Conservation (phyloP, 2,113 vertebrate genomes). For the Formicarius rufipectus region DNA sequence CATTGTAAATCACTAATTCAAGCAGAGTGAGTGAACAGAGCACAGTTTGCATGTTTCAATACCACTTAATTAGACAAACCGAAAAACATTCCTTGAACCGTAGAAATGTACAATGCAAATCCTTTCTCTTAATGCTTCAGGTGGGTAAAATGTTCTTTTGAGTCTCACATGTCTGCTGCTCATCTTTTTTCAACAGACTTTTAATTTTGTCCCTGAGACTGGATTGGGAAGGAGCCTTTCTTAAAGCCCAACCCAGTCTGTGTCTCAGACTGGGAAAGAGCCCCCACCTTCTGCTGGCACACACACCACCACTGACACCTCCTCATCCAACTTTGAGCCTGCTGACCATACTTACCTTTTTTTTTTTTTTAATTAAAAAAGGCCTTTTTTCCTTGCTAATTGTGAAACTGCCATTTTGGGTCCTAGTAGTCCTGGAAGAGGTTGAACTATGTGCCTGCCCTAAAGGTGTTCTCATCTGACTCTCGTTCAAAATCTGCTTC, state of each 20-base stretch:
- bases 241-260: not conserved
- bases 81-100: not conserved
- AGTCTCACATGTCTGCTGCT: constrained; percentile 4
- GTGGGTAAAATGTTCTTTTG: constrained; percentile 15
- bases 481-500: not conserved
- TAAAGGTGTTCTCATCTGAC: not conserved
- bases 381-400: not conserved
- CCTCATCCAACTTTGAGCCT: not conserved
- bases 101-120: not conserved
- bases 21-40: not conserved
- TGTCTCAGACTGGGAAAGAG: not conserved
- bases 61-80: constrained; percentile 17
- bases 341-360: not conserved
- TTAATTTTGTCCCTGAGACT: not conserved
- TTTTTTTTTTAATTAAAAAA: not conserved
- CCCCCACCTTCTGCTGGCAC: not conserved
- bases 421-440: not conserved
- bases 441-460: not conserved
- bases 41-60: constrained; percentile 31
- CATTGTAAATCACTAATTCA: constrained; percentile 57
- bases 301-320: not conserved
- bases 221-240: not conserved
- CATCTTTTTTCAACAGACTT: constrained; percentile 15
- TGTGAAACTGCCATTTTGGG: not conserved
- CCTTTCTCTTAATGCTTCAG: not conserved